A percentile compares a stretch with the other conserved stretches of the same genome.
These are phyloP conservation scores for Lycaon pictus DNA, from an alignment of 2,113 vertebrate species.

Conservation along the genomic window DNA sequence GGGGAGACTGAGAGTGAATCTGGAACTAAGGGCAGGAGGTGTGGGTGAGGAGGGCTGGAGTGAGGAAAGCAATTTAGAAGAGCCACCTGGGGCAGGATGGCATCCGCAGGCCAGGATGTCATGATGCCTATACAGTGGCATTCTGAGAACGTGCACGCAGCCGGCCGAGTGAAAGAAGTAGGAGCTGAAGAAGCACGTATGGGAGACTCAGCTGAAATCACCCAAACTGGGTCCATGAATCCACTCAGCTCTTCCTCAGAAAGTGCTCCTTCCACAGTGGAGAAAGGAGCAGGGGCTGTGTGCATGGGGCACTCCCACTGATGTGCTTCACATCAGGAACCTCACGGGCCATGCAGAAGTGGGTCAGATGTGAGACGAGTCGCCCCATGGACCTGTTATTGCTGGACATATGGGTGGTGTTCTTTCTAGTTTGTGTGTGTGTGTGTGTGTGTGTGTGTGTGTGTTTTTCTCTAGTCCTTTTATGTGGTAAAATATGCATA, in stretches of 20 bases:
- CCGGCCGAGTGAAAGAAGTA: rapidly evolving
- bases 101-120: rapidly evolving
- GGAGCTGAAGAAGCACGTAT: rapidly evolving
- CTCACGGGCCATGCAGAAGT: rapidly evolving
- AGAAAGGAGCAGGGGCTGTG: background rate
- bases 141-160: background rate
- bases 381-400: rapidly evolving
- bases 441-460: background rate
- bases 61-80: background rate
- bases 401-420: background rate
- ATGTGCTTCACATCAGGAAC: rapidly evolving
- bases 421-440: background rate
- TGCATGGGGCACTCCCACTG: rapidly evolving
- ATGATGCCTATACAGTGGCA: rapidly evolving
- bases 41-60: no score
- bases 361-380: rapidly evolving
- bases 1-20: background rate
- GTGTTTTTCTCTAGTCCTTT: background rate
- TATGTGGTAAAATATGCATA: background rate
- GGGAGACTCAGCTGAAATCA: rapidly evolving
- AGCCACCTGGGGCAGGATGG: background rate
- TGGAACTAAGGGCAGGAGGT: rapidly evolving
- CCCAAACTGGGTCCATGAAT: rapidly evolving
- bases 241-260: background rate
- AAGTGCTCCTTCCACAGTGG: rapidly evolving